Evolutionary conservation across 2,113 vertebrate species (phyloP).

Genomic region (Promerops cafer): DNA sequence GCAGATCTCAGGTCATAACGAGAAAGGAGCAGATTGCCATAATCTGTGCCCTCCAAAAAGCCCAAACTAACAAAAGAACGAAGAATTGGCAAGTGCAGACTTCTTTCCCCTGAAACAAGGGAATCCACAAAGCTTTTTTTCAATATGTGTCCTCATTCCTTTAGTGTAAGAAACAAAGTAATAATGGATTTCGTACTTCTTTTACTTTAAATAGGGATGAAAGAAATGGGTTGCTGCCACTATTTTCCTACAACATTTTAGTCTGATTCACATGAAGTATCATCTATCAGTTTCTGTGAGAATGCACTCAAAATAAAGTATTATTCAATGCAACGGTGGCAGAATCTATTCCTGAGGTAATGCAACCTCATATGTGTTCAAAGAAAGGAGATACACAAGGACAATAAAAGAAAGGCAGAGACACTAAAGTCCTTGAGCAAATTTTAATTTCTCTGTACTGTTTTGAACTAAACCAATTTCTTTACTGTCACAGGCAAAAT

Average conservation of each 20-base stretch:
- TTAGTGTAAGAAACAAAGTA: not conserved
- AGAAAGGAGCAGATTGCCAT: not conserved
- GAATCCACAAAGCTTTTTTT: not conserved
- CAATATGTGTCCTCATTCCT: not conserved
- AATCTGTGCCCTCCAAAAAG: rapidly evolving
- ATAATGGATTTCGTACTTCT: not conserved
- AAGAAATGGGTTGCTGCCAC: not conserved
- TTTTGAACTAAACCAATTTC: slow-evolving; percentile 35
- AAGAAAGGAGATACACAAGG: not conserved
- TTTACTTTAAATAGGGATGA: not conserved
- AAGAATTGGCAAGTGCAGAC: not conserved
- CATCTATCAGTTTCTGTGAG: not conserved
- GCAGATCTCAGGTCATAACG: not conserved
- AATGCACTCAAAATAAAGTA: not conserved
- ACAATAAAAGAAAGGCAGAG: not conserved
- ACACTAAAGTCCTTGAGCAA: not conserved
- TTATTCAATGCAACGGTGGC: not conserved
- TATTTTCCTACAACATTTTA: not conserved
- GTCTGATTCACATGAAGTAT: not conserved
- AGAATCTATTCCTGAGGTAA: not conserved
- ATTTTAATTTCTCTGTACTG: slow-evolving; percentile 37
- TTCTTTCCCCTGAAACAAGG: not conserved
- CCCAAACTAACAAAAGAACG: not conserved
- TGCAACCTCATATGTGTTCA: not conserved
- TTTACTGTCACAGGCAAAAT: slow-evolving; percentile 33